Evolutionary conservation across 2,113 vertebrate species (phyloP).

Genomic region (Ammospiza nelsoni): DNA sequence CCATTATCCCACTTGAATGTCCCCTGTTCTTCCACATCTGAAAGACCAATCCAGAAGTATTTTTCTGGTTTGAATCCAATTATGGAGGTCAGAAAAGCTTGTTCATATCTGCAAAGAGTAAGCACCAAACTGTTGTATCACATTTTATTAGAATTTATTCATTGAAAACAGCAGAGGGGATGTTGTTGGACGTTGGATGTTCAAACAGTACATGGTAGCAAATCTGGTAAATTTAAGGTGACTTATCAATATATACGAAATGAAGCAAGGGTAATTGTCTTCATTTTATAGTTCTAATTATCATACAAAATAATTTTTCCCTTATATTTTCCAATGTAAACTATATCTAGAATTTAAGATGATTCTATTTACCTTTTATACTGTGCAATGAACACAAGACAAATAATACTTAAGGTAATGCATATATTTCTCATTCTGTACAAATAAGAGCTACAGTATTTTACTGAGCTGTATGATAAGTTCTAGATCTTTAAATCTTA

Average conservation of each 20-base stretch:
- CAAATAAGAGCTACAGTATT: neutral
- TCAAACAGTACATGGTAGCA: neutral
- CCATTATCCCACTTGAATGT: constrained; percentile 81
- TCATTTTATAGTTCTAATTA: neutral
- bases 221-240: neutral
- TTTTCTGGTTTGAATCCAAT: constrained; percentile 88
- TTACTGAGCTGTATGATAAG: neutral
- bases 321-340: neutral
- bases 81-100: constrained; percentile 90
- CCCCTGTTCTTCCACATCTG: constrained; percentile 75
- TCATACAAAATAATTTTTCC: neutral
- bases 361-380: neutral
- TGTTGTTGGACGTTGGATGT: neutral
- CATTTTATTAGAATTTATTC: neutral
- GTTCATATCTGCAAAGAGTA: constrained; percentile 86
- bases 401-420: neutral
- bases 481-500: neutral
- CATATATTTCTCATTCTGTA: neutral
- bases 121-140: neutral
- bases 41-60: constrained; percentile 93
- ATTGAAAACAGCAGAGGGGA: neutral
- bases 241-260: neutral
- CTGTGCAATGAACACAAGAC: neutral
- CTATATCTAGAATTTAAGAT: neutral
- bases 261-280: neutral